A percentile compares a stretch with the other conserved stretches of the same genome.
Evolutionary conservation across 2,797 vertebrate genomes (phyloP).

Genomic region (Typhlichthys subterraneus): DNA sequence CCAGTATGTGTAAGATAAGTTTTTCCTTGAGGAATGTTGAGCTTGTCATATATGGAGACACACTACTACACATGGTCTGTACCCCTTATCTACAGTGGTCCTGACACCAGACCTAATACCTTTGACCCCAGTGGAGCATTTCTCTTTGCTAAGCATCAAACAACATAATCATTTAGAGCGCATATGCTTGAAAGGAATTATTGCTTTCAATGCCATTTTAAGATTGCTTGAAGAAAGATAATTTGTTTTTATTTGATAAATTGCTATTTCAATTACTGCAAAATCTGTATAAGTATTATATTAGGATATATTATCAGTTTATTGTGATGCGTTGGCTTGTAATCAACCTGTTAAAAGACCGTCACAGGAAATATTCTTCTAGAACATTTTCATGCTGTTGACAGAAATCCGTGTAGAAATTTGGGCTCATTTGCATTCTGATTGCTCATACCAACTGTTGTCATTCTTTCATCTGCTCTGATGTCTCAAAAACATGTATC

Average conservation of each 20-base stretch:
- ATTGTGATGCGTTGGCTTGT: too few relatives aligned
- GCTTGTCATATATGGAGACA: slow-evolving; percentile 49
- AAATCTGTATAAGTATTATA: too few relatives aligned
- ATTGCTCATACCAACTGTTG: neutral
- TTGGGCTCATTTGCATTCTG: slow-evolving; percentile 2
- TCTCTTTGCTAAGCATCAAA: neutral
- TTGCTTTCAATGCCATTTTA: too few relatives aligned
- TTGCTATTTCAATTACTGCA: too few relatives aligned
- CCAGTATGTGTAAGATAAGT: slow-evolving; percentile 75
- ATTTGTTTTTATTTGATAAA: too few relatives aligned
- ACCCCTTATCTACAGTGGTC: slow-evolving; percentile 2
- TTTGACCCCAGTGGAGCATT: slow-evolving; percentile 7
- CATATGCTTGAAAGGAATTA: too few relatives aligned
- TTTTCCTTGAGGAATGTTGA: slow-evolving; percentile 72
- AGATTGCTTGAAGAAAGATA: too few relatives aligned
- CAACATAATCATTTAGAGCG: too few relatives aligned
- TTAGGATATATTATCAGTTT: too few relatives aligned
- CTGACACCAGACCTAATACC: slow-evolving; percentile 15
- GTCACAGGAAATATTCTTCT: too few relatives aligned
- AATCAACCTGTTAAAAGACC: neutral
- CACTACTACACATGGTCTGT: slow-evolving; percentile 38
- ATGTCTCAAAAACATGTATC: neutral
- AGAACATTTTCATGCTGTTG: too few relatives aligned
- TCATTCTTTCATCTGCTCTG: neutral
- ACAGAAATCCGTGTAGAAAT: neutral